Evolutionary conservation across 2,113 vertebrate genomes (phyloP), one percentile per base, ranked within the genome.

Genomic region (Scophthalmus maximus): DNA sequence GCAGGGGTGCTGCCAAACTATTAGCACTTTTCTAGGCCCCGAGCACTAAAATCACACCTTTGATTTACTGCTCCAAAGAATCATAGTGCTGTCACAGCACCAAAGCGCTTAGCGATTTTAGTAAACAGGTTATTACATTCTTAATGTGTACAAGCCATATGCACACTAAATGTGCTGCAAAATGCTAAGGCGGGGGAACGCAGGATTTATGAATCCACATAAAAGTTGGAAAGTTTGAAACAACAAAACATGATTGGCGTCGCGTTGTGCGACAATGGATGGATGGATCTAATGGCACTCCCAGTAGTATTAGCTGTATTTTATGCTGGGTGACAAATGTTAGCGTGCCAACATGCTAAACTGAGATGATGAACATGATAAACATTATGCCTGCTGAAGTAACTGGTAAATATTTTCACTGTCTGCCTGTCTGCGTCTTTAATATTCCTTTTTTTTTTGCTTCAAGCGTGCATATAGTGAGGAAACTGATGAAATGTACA

Each of bases 11-110:
- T 69, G 38, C 22, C 22, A 62, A 52, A 57, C 59, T 68, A 72
- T 83, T 73, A 78, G 67, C 50, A 53, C 46, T 12, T n/a, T n/a
- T 40, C 20, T 12, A 26, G 17, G 56, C 51, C 44, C 9, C 68
- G 1, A 49, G 76, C 76, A 56, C 15, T 27, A 8, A 40, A 60
- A 52, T 58, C 58, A 69, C 73, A 75, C 68, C 26, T 74, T 76
- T 67, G 71, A 81, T 87, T 73, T 79, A 82, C 46, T 67, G 72
- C 56, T 53, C 20, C 10, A 68, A 69, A 77, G 42, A 70, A 47
- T 71, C 76, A 63, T 10, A 29, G 18, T 6, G 55, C 55, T 52
- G 59, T 79, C 64, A 76, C 29, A 30, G 29, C 22, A 22, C 34
- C 68, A 30, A 71, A 76, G 68, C 29, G 9, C 42, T 49, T 34